A percentile compares a stretch with the other conserved stretches of the same genome.
These are phyloP conservation scores for Camelus dromedarius DNA, from an alignment of 2,113 vertebrate genomes.

Conservation along the genomic window DNA sequence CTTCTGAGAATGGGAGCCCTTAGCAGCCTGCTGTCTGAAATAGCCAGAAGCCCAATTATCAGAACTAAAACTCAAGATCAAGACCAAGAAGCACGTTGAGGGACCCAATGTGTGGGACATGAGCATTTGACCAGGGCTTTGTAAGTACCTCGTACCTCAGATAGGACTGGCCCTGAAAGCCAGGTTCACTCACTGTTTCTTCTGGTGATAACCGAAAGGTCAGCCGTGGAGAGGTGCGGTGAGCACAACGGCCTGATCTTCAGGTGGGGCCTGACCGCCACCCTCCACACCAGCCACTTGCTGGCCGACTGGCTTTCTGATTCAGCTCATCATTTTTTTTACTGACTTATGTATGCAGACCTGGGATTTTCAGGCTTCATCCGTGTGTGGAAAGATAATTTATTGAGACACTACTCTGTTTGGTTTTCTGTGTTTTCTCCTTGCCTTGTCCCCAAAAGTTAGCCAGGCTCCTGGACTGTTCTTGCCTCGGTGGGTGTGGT, in stretches of 20 bases:
- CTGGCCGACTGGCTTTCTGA: not conserved
- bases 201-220: not conserved
- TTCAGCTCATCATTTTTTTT: not conserved
- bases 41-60: not conserved
- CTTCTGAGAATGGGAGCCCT: not conserved
- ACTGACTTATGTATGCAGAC: not conserved
- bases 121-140: not conserved
- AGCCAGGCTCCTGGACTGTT: not conserved
- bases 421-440: not conserved
- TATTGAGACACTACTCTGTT: not conserved
- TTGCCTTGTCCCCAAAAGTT: not conserved
- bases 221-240: not conserved
- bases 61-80: not conserved
- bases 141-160: not conserved
- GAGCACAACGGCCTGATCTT: not conserved
- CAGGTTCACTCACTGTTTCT: not conserved
- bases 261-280: not conserved
- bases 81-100: not conserved
- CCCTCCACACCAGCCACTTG: not conserved
- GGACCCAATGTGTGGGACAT: not conserved
- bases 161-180: not conserved
- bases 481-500: not conserved
- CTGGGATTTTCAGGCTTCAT: not conserved
- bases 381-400: not conserved
- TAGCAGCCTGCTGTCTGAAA: not conserved